Conservation (phyloP, 2,113 vertebrate genomes). For the Eretmochelys imbricata region DNA sequence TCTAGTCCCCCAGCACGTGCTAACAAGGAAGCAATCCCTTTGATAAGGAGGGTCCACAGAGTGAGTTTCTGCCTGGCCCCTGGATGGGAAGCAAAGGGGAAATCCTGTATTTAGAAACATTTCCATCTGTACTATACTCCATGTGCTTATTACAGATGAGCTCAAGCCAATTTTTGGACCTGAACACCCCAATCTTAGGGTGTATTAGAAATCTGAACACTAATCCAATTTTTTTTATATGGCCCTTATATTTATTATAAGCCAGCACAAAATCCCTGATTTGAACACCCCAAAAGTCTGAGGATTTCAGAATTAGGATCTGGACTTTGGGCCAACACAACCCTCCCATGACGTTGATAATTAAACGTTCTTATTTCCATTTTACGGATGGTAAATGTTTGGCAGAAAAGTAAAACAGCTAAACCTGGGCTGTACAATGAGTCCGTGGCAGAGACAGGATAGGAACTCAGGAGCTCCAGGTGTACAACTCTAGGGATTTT, state of each 20-base stretch:
- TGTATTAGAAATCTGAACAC: background rate
- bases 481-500: too few species aligned
- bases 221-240: background rate
- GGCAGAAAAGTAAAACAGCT: background rate
- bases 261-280: background rate
- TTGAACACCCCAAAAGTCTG: background rate
- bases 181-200: background rate
- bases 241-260: background rate
- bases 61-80: background rate
- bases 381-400: background rate
- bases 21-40: background rate
- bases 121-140: background rate
- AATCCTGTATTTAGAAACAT: background rate
- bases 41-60: background rate
- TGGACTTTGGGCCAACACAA: background rate
- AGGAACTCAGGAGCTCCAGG: background rate
- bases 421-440: background rate
- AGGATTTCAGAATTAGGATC: background rate
- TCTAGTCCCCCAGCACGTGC: background rate
- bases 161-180: background rate
- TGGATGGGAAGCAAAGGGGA: background rate
- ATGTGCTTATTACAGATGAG: background rate
- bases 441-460: background rate
- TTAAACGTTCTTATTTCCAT: background rate
- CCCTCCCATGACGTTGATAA: background rate